These are phyloP conservation scores for Ceramica pisi DNA, from an alignment of 2,888 invertebrate species.

Conservation along the genomic window DNA sequence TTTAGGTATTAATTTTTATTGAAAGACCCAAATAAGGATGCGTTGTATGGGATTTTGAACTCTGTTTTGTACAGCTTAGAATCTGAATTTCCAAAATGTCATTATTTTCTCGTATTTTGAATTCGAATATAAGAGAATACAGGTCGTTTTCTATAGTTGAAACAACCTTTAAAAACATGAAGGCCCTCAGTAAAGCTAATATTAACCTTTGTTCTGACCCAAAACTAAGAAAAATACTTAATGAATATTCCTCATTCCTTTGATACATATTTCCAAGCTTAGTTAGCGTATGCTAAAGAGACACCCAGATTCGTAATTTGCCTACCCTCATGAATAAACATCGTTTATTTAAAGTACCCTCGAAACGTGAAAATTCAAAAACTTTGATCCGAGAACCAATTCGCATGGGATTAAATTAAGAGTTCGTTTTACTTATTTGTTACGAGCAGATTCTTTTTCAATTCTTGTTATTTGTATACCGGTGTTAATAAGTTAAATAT, in stretches of 20 bases:
- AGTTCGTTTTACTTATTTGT: constrained; percentile 47
- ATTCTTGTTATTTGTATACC: background rate
- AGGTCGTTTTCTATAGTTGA: too few relatives aligned
- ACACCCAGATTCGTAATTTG: constrained; percentile 22
- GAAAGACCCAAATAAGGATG: too few relatives aligned
- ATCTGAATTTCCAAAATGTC: too few relatives aligned
- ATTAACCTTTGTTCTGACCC: background rate
- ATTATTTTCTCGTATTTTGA: too few relatives aligned
- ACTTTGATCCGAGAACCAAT: constrained; percentile 43
- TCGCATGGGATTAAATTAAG: constrained; percentile 42
- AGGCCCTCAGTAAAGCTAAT: background rate
- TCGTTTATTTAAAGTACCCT: constrained; percentile 39
- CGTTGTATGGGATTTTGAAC: too few relatives aligned
- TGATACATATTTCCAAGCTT: constrained; percentile 40
- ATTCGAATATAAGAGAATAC: too few relatives aligned
- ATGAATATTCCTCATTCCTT: constrained; percentile 47
- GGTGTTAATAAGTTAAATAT: constrained; percentile 6
- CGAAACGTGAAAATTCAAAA: constrained; percentile 45
- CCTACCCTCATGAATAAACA: constrained; percentile 47
- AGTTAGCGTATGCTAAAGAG: constrained; percentile 55
- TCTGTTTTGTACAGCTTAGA: too few relatives aligned
- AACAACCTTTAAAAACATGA: too few relatives aligned
- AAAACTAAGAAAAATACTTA: constrained; percentile 9
- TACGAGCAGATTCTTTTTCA: constrained; percentile 2
- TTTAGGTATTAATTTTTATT: too few relatives aligned